Evolutionary conservation across 2,888 invertebrate species (phyloP).

Genomic region (Torymus aiolomorphi): DNA sequence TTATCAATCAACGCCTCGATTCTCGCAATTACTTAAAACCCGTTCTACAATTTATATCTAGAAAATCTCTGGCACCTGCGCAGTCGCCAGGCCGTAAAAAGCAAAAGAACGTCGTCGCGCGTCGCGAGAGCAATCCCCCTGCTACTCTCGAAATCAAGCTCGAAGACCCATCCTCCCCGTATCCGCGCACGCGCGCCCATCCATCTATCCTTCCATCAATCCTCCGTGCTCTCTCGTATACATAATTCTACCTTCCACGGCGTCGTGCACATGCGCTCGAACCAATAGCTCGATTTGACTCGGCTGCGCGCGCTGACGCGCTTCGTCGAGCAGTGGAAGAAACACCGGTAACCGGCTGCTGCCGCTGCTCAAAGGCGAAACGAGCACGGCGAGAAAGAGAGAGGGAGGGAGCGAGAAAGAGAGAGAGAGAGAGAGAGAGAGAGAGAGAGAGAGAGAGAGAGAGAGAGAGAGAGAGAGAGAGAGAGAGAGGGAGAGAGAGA

Average conservation of each 20-base stretch:
- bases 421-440: constrained; percentile 8
- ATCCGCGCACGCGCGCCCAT: too few species aligned
- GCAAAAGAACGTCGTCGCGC: too few species aligned
- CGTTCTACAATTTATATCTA: too few species aligned
- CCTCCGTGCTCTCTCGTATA: constrained; percentile 7
- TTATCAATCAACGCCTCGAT: too few species aligned
- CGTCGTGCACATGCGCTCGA: constrained; percentile 11
- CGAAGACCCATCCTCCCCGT: too few species aligned
- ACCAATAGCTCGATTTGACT: constrained; percentile 52
- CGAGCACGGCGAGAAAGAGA: constrained; percentile 18
- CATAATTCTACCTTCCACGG: constrained; percentile 44
- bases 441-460: constrained; percentile 33
- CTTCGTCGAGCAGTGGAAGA: constrained; percentile 41
- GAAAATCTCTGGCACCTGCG: too few species aligned
- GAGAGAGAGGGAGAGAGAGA: constrained; percentile 26
- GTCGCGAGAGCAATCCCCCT: too few species aligned
- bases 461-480: neutral
- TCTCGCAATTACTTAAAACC: too few species aligned
- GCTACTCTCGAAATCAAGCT: too few species aligned
- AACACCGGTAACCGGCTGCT: constrained; percentile 36
- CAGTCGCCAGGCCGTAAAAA: too few species aligned
- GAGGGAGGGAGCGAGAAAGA: neutral
- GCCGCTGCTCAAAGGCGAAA: constrained; percentile 36
- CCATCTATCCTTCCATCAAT: too few species aligned
- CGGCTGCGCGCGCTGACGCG: constrained; percentile 29